Conservation (phyloP, 2,888 invertebrate genomes). For the Drosophila kambysellisi region DNA sequence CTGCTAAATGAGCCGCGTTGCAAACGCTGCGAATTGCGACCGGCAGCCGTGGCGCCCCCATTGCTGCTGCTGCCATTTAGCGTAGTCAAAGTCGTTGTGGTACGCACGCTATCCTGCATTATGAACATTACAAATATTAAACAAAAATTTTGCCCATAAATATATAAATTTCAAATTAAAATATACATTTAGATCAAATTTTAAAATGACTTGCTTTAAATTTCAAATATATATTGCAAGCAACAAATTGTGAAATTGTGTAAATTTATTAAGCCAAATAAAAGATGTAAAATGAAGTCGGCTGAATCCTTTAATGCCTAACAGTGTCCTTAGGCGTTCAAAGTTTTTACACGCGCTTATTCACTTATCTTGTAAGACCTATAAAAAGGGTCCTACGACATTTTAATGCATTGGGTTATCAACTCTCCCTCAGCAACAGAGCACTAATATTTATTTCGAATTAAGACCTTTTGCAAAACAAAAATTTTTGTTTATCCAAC, state of each 20-base stretch:
- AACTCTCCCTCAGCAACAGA: not conserved
- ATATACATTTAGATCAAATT: not conserved
- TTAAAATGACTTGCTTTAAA: not conserved
- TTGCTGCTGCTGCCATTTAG: slow-evolving; percentile 61
- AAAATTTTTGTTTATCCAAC: not conserved
- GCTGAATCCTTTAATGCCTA: not conserved
- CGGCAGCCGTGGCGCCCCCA: slow-evolving; percentile 29
- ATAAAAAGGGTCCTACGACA: not conserved
- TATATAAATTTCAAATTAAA: not conserved
- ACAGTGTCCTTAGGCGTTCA: not conserved
- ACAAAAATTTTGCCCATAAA: too few relatives aligned
- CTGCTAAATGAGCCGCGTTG: slow-evolving; percentile 81
- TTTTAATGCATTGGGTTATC: not conserved
- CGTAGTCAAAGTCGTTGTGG: slow-evolving; percentile 80
- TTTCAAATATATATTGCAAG: not conserved
- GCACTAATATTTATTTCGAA: not conserved
- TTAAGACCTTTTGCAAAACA: not conserved
- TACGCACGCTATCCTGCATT: slow-evolving; percentile 83
- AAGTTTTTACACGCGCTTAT: not conserved
- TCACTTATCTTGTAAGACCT: not conserved
- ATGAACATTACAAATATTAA: not conserved
- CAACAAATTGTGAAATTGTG: not conserved
- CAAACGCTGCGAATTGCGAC: slow-evolving; percentile 73
- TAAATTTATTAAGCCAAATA: not conserved
- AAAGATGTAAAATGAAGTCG: not conserved